These are phyloP conservation scores for Andrena minutula DNA, from an alignment of 2,888 invertebrate genomes.

Conservation along the genomic window DNA sequence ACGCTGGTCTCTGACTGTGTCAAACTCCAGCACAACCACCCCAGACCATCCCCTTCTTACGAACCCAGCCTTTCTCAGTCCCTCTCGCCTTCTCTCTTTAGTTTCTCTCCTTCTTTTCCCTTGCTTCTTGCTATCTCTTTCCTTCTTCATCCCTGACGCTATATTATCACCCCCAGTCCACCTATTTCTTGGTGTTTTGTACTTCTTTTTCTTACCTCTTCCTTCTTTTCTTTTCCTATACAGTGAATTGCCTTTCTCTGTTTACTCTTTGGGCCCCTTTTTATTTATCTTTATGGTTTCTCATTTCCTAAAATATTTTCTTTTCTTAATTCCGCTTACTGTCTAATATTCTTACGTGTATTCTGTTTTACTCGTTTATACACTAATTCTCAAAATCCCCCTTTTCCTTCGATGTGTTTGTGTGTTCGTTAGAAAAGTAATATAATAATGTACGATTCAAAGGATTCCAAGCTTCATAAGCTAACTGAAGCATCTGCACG, in stretches of 20 bases:
- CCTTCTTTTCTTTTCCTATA: not conserved
- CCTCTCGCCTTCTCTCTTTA: conserved; percentile 23
- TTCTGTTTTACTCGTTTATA: not conserved
- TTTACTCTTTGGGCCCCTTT: not conserved
- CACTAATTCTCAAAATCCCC: not conserved
- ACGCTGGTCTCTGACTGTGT: conserved; percentile 83
- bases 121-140: conserved; percentile 40
- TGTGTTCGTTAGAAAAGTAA: no score
- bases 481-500: no score
- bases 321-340: conserved; percentile 23
- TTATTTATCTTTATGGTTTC: conserved; percentile 1
- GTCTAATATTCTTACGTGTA: not conserved
- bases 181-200: not conserved
- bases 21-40: conserved; percentile 78
- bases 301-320: conserved; percentile 17
- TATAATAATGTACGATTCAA: no score
- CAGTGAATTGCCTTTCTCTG: conserved; percentile 35
- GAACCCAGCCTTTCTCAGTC: conserved; percentile 26
- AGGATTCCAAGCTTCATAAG: no score
- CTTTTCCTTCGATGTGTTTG: no score
- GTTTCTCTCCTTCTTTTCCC: conserved; percentile 5
- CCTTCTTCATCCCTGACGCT: conserved; percentile 8
- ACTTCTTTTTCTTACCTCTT: not conserved
- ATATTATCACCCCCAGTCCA: conserved; percentile 4
- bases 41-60: conserved; percentile 66